These are phyloP conservation scores for Euphonia xanthogaster DNA, from an alignment of 2,797 vertebrate genomes.

Conservation along the genomic window DNA sequence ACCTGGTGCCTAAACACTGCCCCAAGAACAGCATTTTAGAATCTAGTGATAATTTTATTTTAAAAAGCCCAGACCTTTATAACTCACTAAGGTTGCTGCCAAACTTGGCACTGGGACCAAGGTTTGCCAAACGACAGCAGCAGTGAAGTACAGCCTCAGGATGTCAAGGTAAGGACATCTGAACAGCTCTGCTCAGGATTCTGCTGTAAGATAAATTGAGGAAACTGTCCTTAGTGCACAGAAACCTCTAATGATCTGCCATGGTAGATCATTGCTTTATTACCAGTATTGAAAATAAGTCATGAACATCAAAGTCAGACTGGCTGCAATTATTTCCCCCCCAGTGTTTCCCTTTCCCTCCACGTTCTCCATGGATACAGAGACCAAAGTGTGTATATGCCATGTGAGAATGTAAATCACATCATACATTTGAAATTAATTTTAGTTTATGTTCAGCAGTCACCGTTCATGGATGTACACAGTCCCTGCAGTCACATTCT, in stretches of 20 bases:
- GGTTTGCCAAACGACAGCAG: background rate
- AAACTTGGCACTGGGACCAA: background rate
- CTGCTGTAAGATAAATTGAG: background rate
- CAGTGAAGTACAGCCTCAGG: background rate
- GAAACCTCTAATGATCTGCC: background rate
- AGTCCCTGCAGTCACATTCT: conserved; percentile 30
- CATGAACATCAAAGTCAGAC: background rate
- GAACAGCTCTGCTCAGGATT: background rate
- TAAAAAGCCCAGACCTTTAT: background rate
- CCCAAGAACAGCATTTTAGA: background rate
- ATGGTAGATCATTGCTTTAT: background rate
- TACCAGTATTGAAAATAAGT: background rate
- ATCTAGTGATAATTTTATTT: background rate
- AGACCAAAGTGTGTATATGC: background rate
- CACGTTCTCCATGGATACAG: background rate
- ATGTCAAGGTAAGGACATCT: background rate
- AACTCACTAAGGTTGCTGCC: background rate
- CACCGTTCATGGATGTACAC: background rate
- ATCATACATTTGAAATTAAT: background rate
- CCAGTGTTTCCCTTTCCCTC: background rate
- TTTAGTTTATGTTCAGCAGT: conserved; percentile 14
- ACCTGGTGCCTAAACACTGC: background rate
- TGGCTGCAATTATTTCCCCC: background rate
- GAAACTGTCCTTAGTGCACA: background rate
- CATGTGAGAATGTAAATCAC: background rate